These are phyloP conservation scores for Drosophila villosipedis DNA, from an alignment of 2,888 invertebrate species.

Conservation along the genomic window DNA sequence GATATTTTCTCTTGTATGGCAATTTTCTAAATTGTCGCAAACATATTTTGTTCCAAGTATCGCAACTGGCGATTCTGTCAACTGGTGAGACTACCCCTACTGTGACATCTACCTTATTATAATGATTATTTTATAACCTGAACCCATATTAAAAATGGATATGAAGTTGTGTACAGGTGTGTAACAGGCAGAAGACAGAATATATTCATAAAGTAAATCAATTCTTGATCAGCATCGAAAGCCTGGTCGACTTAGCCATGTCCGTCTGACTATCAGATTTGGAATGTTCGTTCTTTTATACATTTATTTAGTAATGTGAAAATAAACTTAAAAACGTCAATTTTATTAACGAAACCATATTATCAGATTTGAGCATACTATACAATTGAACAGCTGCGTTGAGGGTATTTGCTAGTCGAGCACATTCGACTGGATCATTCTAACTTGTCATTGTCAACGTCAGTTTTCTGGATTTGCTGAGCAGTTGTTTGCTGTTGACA, in stretches of 20 bases:
- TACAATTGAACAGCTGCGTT: background rate
- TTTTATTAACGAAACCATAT: background rate
- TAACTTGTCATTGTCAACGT: constrained; percentile 6
- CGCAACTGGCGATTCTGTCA: background rate
- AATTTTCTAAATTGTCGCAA: background rate
- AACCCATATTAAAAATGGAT: background rate
- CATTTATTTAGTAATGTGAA: background rate
- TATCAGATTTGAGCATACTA: background rate
- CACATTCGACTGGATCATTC: background rate
- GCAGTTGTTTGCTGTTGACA: constrained; percentile 40
- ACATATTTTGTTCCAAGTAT: background rate
- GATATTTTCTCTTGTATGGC: background rate
- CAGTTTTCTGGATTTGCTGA: constrained; percentile 20
- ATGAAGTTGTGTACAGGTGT: background rate
- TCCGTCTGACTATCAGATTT: background rate
- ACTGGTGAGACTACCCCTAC: background rate
- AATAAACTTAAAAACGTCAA: background rate
- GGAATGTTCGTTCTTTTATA: too few relatives aligned
- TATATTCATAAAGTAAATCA: background rate
- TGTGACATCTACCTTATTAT: background rate
- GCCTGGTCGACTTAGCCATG: background rate
- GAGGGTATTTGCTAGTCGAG: background rate
- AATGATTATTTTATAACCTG: background rate
- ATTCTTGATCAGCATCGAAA: background rate
- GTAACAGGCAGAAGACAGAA: background rate